These are phyloP conservation scores for Tinea semifulvella DNA, from an alignment of 2,888 invertebrate genomes.

Conservation along the genomic window DNA sequence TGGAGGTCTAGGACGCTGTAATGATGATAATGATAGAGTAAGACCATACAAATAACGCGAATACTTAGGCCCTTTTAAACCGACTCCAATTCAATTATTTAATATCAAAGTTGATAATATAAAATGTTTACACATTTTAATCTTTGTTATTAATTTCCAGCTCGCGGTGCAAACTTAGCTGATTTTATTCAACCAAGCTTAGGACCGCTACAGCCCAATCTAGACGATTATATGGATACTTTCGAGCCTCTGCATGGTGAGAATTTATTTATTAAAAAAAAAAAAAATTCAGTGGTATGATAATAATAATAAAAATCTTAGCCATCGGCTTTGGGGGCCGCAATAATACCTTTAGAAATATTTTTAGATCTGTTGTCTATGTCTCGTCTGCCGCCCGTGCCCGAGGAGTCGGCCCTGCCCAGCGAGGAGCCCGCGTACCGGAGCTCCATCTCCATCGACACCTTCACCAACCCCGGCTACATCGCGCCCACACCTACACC, in stretches of 20 bases:
- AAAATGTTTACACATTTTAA: too few species aligned
- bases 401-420: slow-evolving; percentile 62
- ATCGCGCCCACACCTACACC: slow-evolving; percentile 33
- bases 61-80: too few species aligned
- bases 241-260: slow-evolving; percentile 85
- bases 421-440: slow-evolving; percentile 62
- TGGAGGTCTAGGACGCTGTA: too few species aligned
- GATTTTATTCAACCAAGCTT: slow-evolving; percentile 99
- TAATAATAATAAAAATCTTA: too few species aligned
- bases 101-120: neutral
- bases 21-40: too few species aligned
- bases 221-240: slow-evolving; percentile 95
- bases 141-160: slow-evolving; percentile 53
- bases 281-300: too few species aligned
- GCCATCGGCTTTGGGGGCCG: neutral
- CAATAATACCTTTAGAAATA: neutral
- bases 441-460: slow-evolving; percentile 49
- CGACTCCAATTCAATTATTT: too few species aligned
- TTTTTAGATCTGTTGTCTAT: slow-evolving; percentile 33
- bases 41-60: too few species aligned
- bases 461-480: slow-evolving; percentile 42
- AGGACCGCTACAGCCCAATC: slow-evolving; percentile 94
- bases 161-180: slow-evolving; percentile 85
- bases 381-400: slow-evolving; percentile 67
- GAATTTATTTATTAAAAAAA: slow-evolving; percentile 9